Evolutionary conservation across 2,888 invertebrate genomes (phyloP).

Genomic region (Eupeodes luniger): DNA sequence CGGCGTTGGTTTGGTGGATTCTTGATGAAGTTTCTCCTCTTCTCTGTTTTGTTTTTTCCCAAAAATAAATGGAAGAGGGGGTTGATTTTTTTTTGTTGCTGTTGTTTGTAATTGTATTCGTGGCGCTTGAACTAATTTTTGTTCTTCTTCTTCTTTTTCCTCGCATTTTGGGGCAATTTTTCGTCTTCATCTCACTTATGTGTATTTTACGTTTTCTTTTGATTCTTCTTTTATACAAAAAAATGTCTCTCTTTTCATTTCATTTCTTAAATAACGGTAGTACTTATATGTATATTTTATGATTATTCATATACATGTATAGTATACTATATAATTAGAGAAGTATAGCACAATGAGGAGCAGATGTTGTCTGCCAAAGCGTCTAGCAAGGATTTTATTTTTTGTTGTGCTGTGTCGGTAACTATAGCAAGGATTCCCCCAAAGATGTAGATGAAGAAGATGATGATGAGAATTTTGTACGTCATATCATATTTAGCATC

Average conservation of each 20-base stretch:
- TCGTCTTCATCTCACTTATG: slow-evolving; percentile 24
- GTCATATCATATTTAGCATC: neutral
- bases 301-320: slow-evolving; percentile 67
- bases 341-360: slow-evolving; percentile 57
- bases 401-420: slow-evolving; percentile 5
- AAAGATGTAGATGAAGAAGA: slow-evolving; percentile 25
- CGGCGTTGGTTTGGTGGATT: neutral
- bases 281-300: slow-evolving; percentile 67
- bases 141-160: slow-evolving; percentile 22
- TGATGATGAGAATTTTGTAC: slow-evolving; percentile 36
- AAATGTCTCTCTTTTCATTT: slow-evolving; percentile 34
- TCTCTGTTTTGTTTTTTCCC: slow-evolving; percentile 7
- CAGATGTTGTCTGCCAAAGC: slow-evolving; percentile 19
- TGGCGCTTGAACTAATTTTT: slow-evolving; percentile 61
- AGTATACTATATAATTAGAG: slow-evolving; percentile 57
- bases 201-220: slow-evolving; percentile 21
- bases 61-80: neutral
- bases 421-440: slow-evolving; percentile 54
- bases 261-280: slow-evolving; percentile 59
- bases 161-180: slow-evolving; percentile 16
- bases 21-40: slow-evolving; percentile 67
- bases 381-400: slow-evolving; percentile 57
- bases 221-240: neutral
- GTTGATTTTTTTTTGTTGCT: neutral
- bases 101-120: slow-evolving; percentile 64